phyloP scores from a whole-genome alignment of 2,888 invertebrate species.

The Lasioglossum oenotherae region DNA sequence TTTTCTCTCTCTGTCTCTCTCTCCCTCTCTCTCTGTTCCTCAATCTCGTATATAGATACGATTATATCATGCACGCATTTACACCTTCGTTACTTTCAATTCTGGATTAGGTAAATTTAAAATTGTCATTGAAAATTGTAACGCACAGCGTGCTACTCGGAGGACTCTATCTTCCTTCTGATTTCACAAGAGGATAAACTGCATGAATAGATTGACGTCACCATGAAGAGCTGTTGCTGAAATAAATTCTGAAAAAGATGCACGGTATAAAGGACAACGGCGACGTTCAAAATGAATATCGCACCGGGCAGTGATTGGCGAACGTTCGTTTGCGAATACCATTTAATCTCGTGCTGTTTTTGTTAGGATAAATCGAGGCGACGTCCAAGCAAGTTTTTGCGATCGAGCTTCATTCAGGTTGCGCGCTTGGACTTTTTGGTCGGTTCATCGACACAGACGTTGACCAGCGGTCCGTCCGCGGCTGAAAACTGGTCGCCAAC shows the following conservation, averaged over 20 bases:
- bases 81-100: background rate
- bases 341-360: background rate
- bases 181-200: background rate
- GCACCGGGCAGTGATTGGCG: background rate
- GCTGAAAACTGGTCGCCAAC: conserved; percentile 65
- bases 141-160: too few relatives aligned
- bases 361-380: background rate
- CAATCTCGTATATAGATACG: too few relatives aligned
- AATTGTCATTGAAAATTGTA: too few relatives aligned
- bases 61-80: background rate
- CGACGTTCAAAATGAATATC: background rate
- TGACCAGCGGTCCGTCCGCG: conserved; percentile 11
- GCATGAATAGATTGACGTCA: too few relatives aligned
- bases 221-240: background rate
- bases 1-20: too few relatives aligned
- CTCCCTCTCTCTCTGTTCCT: too few relatives aligned
- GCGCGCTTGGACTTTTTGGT: background rate
- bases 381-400: background rate
- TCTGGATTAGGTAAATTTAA: background rate
- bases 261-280: background rate
- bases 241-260: background rate
- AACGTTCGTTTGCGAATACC: background rate
- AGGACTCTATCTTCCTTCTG: background rate
- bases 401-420: background rate
- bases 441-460: background rate